phyloP scores from a whole-genome alignment of 2,888 invertebrate species.

The Campoplex capitator region DNA sequence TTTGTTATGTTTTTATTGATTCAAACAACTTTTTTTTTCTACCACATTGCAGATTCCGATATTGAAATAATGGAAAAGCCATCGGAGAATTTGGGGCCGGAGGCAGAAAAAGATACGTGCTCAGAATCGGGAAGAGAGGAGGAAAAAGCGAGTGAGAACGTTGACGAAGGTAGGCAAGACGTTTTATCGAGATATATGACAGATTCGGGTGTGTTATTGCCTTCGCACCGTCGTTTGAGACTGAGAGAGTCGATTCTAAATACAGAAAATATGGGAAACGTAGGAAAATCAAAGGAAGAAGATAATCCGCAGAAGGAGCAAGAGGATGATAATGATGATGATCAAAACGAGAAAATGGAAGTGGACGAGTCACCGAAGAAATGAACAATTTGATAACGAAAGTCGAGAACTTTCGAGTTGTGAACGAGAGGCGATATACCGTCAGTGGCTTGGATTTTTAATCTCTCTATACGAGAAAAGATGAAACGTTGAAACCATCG shows the following conservation, averaged over 20 bases:
- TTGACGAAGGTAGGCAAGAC: conserved; percentile 61
- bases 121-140: conserved; percentile 12
- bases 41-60: conserved; percentile 79
- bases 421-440: conserved; percentile 66
- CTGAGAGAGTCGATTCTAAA: conserved; percentile 36
- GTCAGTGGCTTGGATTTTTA: conserved; percentile 72
- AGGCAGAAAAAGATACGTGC: conserved; percentile 57
- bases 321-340: conserved; percentile 58
- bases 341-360: conserved; percentile 74
- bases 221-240: conserved; percentile 1
- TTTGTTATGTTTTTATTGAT: too few relatives aligned
- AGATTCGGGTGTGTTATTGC: conserved; percentile 14
- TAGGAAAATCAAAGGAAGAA: conserved; percentile 11
- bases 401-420: conserved; percentile 57
- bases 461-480: conserved; percentile 35
- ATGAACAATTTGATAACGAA: conserved; percentile 59
- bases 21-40: too few relatives aligned
- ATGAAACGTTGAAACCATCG: not conserved
- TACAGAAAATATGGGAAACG: conserved; percentile 22
- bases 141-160: conserved; percentile 50
- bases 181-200: conserved; percentile 16
- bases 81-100: conserved; percentile 60
- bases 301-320: conserved; percentile 20
- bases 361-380: conserved; percentile 75
- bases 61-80: conserved; percentile 82